These are phyloP conservation scores for Cyprinodon variegatus DNA, from an alignment of 2,113 vertebrate genomes.

Conservation along the genomic window DNA sequence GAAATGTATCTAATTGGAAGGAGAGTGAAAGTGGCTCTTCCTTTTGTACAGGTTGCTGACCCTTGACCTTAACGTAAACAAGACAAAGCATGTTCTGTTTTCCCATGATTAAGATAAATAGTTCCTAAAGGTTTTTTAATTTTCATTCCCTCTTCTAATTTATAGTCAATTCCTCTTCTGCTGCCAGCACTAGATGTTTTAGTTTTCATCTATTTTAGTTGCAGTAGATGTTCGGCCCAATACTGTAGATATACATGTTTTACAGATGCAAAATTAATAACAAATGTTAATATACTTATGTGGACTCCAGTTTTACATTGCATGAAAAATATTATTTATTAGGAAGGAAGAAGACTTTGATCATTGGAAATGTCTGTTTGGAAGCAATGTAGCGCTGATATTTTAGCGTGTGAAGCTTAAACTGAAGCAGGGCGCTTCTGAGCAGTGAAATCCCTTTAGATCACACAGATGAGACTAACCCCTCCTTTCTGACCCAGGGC, in stretches of 20 bases:
- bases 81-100: neutral
- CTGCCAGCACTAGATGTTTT: neutral
- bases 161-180: no score
- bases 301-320: neutral
- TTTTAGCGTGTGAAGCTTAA: slow-evolving; percentile 37
- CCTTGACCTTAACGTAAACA: no score
- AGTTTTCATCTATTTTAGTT: neutral
- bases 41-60: no score
- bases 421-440: slow-evolving; percentile 51
- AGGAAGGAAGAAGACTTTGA: neutral
- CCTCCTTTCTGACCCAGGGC: slow-evolving; percentile 48
- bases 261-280: neutral
- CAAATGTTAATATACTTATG: neutral
- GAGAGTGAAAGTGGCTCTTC: no score
- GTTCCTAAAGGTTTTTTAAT: no score
- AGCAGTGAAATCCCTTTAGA: slow-evolving; percentile 61
- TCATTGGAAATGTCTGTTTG: neutral
- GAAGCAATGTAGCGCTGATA: neutral
- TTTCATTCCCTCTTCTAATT: neutral
- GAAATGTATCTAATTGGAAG: no score
- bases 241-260: neutral
- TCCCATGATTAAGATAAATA: neutral
- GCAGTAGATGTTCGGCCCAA: neutral
- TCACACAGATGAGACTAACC: slow-evolving; percentile 47
- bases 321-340: neutral